Evolutionary conservation across 2,888 invertebrate genomes (phyloP).

Genomic region (Platynereis dumerilii): DNA sequence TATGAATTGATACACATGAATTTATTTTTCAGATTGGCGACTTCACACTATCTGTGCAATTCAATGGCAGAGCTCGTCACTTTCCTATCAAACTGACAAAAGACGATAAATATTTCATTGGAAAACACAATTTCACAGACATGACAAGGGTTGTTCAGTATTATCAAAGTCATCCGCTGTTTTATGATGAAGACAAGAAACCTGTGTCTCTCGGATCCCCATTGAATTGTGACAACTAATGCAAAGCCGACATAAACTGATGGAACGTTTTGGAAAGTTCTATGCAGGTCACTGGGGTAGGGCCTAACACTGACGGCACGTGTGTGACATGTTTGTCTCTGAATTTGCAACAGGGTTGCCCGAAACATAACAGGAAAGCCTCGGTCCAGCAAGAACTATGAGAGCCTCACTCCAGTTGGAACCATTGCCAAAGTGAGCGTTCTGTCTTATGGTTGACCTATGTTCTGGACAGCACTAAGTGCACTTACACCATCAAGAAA

Average conservation of each 20-base stretch:
- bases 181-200: constrained; percentile 30
- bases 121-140: constrained; percentile 35
- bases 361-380: no score
- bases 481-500: no score
- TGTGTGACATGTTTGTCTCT: no score
- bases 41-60: constrained; percentile 34
- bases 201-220: constrained; percentile 32
- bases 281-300: no score
- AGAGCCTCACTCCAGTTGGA: no score
- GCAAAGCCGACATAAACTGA: neutral
- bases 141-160: constrained; percentile 30
- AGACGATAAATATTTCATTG: constrained; percentile 34
- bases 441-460: no score
- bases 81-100: constrained; percentile 36
- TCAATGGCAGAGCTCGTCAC: constrained; percentile 29
- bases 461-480: no score
- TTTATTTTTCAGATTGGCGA: constrained; percentile 28
- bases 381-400: no score
- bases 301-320: no score
- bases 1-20: no score
- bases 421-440: no score
- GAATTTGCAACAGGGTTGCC: no score
- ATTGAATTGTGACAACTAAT: constrained; percentile 8
- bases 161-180: constrained; percentile 35
- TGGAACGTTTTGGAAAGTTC: neutral